Percentiles rank a stretch among this genome's conserved stretches.
phyloP scores from a whole-genome alignment of 2,797 vertebrate species.

The Chelidonichthys spinosus region DNA sequence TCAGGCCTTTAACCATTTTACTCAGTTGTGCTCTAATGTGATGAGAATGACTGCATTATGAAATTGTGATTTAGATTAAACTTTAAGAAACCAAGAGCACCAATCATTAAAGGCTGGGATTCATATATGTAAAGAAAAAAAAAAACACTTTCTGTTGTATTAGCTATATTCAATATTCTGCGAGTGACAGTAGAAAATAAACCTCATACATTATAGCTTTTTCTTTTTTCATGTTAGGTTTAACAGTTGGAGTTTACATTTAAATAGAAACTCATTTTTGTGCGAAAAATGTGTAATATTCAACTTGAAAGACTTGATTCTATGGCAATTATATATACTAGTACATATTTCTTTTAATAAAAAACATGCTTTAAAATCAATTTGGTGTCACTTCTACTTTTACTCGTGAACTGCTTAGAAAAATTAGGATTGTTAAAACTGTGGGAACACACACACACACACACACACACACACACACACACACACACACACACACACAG shows the following conservation, averaged over 20 bases:
- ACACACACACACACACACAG: conserved; percentile 2
- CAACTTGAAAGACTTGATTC: not conserved
- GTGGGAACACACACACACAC: not conserved
- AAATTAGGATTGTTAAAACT: not conserved
- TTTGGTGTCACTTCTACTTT: conserved; percentile 37
- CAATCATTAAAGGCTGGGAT: conserved; percentile 12
- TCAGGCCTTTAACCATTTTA: conserved; percentile 53
- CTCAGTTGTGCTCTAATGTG: conserved; percentile 44
- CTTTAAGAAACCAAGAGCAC: conserved; percentile 30
- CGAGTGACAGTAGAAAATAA: not conserved
- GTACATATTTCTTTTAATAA: conserved; percentile 2
- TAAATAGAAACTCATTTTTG: not conserved
- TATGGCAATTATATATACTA: conserved; percentile 1
- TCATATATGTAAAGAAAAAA: conserved; percentile 4
- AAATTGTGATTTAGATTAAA: conserved; percentile 47
- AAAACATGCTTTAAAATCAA: conserved; percentile 22
- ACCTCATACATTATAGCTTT: not conserved
- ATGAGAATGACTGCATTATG: conserved; percentile 48
- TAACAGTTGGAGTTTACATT: not conserved
- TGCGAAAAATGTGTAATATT: not conserved
- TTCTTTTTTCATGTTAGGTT: conserved; percentile 8
- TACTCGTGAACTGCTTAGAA: not conserved
- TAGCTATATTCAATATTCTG: not conserved
- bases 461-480: not conserved
- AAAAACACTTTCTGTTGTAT: not conserved